These are phyloP conservation scores for Lutra lutra DNA, from an alignment of 2,797 vertebrate species.

Conservation along the genomic window DNA sequence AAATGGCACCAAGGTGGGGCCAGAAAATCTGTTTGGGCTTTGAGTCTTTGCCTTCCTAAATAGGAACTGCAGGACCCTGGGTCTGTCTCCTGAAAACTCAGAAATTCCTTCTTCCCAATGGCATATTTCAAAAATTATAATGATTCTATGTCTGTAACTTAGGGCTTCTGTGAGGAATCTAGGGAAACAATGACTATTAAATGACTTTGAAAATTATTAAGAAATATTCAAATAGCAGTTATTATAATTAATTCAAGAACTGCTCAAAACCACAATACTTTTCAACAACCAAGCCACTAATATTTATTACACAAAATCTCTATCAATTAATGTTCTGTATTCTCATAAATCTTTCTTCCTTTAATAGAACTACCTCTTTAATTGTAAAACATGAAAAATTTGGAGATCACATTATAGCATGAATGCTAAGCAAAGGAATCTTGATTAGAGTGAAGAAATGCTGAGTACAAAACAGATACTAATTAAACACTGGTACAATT, in stretches of 20 bases:
- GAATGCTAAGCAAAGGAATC: background rate
- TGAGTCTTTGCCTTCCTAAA: background rate
- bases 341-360: background rate
- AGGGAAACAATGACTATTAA: slow-evolving; percentile 36
- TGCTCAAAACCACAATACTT: background rate
- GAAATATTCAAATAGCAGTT: background rate
- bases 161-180: background rate
- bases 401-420: background rate
- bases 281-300: background rate
- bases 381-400: slow-evolving; percentile 46
- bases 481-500: background rate
- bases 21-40: background rate
- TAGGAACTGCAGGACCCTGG: background rate
- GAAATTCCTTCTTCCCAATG: background rate
- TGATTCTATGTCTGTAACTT: background rate
- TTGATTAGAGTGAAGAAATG: background rate
- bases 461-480: background rate
- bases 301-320: background rate
- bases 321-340: background rate
- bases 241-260: background rate
- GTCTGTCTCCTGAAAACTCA: background rate
- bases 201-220: slow-evolving; percentile 12
- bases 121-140: background rate
- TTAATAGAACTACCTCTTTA: background rate
- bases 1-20: background rate